Evolutionary conservation across 2,888 invertebrate genomes (phyloP), one percentile per base, ranked within the genome.

Genomic region (Prenolepis imparis): DNA sequence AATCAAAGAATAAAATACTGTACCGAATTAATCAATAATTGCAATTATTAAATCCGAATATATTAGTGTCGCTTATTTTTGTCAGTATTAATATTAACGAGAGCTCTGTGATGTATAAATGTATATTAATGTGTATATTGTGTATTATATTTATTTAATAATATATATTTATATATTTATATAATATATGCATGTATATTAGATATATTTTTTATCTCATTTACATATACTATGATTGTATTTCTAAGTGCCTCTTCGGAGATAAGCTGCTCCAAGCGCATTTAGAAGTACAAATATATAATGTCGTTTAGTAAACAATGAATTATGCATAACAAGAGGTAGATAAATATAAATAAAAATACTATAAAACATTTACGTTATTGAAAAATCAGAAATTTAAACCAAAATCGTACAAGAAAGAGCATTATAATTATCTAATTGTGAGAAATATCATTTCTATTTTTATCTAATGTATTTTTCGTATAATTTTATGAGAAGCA

Each of bases 1-100:
- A 28, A 55, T 77, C 28, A 39, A 77, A 77, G 52, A 68, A 68
- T 52, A 52, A 70, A 72, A 70, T n/a, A 48, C 2, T 2, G 36
- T 18, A 11, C 11, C 9, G 21, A 44, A 64, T 74, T 67, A 5
- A 68, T 67, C 36, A 21, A 39, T 77, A 55, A 52, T 39, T 70
- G 12, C 28, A 55, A n/a, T 77, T 8, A 70, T 77, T 24, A 36
- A 28, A 24, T 39, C 24, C 39, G 48, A 11, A 74, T 74, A 24
- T 59, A 15, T 9, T 52, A 39, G 24, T 41, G 18, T 41, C 15
- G n/a, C 61, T 36, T 66, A 73, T 64, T 70, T 74, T 15, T 32
- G 28, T 15, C 28, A 9, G 1, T n/a, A 73, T 64, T 64, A 73
- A 63, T 64, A 64, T 63, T 63, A 41, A 73, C 63, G 28, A 73